Base-by-base conservation (phyloP, 1,140 invertebrate genomes). In the Halictus rubicundus region DNA sequence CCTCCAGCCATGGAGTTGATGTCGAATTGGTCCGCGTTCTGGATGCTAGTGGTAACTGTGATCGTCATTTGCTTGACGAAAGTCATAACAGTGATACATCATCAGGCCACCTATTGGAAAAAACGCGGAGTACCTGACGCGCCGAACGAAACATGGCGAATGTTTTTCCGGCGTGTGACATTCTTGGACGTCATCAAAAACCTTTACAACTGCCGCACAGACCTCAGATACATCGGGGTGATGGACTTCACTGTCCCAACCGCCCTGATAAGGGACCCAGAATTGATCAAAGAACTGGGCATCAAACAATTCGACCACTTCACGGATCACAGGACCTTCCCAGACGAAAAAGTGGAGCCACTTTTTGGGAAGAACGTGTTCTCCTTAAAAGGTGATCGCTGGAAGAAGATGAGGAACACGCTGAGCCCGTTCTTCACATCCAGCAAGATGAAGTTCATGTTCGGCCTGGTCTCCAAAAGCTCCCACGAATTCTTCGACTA, bases 251-350 rank as follows among this genome's bases (percentile, higher is more conserved):
- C 89, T 0, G 92, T 88, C 2, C 95, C 95, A 0, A 81, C 91
- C 3, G 80, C 95, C 6, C 42, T 94, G 0, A 12, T 94, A 0
- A 83, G 87, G 10, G 95, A 96, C 88, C 94, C 94, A 0, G 94
- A 96, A 32, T 39, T 95, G 7, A 94, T 96, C 10, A 95, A 94
- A 80, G 89, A 91, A 54, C 92, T 96, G 4, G 91, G 93, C 0
- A 91, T 96, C 0, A 96, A 95, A 86, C 94, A 95, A 75, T 96
- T 96, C 78, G 94, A 96, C 4, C 87, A 94, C 84, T 96, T 96
- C 77, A 88, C 93, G 0, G 94, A 96, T 81, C 94, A 95, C 61
- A 89, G 89, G 7, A 78, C 81, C 2, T 82, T 88, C 64, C 49
- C 86, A 21, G 71, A 74, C 21, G 89, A 90, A 39, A 70, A 71